Evolutionary conservation across 2,797 vertebrate genomes (phyloP), one percentile per base, ranked within the genome.

Genomic region (Geotrypetes seraphini): DNA sequence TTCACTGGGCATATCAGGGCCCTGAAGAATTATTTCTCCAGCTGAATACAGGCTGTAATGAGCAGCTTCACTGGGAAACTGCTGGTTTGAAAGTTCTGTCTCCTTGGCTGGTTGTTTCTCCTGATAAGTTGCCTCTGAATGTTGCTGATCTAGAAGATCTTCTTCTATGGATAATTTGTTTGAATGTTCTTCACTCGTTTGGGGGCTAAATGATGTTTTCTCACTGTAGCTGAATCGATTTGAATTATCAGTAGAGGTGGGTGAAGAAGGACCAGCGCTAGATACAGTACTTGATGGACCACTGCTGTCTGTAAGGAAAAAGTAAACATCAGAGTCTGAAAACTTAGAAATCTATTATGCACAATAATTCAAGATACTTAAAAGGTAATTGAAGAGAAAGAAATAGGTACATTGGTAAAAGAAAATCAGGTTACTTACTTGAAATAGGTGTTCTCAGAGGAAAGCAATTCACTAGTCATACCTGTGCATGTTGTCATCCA

Each of bases 271-370:
- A 2, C 96, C 93, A 5, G 92, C 93, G 17, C 95, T 96, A 61
- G 95, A 97, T 28, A 97, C 92, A 0, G 92, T 92, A 47, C 93
- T 94, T 56, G 92, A 97, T 1, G 90, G 95, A 33, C 95, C 94
- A 17, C 95, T 99, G 87, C 95, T 96, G 58, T 95, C 96, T 99
- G 85, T 53, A 75, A 64, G 63, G 32, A 13, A 57, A 63, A 63
- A 14, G 26, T 34, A 50, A 39, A 22, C n/a, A n/a, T n/a, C n/a
- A n/a, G n/a, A n/a, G n/a, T n/a, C n/a, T n/a, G n/a, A n/a, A n/a
- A n/a, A n/a, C n/a, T n/a, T n/a, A n/a, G n/a, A n/a, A n/a, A n/a
- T n/a, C n/a, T n/a, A n/a, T n/a, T n/a, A n/a, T n/a, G n/a, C n/a
- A n/a, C n/a, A n/a, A n/a, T n/a, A n/a, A n/a, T n/a, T n/a, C n/a